Conservation (phyloP, 2,888 invertebrate genomes). For the Agapetus fuscipes region DNA sequence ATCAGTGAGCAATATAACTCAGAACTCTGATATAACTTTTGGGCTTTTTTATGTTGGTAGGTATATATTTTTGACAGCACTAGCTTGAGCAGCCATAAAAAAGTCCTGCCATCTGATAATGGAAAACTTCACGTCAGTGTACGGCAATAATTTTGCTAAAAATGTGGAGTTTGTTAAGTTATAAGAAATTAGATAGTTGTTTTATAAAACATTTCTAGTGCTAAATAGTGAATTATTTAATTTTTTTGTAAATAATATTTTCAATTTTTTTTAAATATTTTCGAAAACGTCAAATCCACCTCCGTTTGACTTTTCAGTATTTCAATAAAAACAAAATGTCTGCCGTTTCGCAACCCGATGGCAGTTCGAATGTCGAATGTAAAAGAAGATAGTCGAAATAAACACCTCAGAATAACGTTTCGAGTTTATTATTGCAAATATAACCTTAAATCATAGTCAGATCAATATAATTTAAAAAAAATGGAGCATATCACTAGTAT, state of each 20-base stretch:
- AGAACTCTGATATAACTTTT: no score
- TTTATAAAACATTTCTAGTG: conserved; percentile 11
- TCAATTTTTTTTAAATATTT: background rate
- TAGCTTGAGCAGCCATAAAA: no score
- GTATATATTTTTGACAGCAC: no score
- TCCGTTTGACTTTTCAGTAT: conserved; percentile 12
- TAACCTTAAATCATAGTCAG: background rate
- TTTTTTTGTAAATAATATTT: conserved; percentile 9
- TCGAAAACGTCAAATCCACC: background rate
- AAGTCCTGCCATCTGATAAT: background rate
- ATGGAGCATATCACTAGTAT: conserved; percentile 15
- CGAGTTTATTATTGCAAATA: background rate
- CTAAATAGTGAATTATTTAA: conserved; percentile 2
- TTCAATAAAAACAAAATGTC: conserved; percentile 18
- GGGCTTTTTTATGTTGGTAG: no score
- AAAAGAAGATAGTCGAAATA: conserved; percentile 11
- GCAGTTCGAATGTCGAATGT: conserved; percentile 8
- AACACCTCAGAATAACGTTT: background rate
- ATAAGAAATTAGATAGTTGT: conserved; percentile 10
- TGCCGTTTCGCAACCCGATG: conserved; percentile 16
- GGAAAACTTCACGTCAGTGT: background rate
- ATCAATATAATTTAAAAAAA: background rate
- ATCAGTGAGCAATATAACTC: no score
- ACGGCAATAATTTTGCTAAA: conserved; percentile 12
- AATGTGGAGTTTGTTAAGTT: conserved; percentile 17